Base-by-base conservation (phyloP, 2,888 invertebrate species). In the Diarsia mendica region DNA sequence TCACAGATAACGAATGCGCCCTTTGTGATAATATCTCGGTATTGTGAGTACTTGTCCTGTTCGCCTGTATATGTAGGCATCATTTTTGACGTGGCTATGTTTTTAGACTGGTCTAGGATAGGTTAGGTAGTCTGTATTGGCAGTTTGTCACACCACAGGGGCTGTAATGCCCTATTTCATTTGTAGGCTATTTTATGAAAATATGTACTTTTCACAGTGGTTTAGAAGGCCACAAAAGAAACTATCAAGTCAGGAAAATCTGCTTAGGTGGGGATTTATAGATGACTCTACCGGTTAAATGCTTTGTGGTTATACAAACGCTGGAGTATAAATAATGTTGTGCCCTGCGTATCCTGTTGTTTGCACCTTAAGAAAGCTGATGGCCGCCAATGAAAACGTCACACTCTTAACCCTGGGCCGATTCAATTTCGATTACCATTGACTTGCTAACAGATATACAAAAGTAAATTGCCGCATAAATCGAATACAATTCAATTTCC, bases 11-110 rank as follows among this genome's bases (percentile, higher is more conserved):
- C 90, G 86, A 90, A 91, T 88, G 87, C 84, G 87, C 86, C 88
- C 89, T 91, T 92, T 90, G 90, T 88, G 92, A 92, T 92, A 91
- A 86, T 82, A 91, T 92, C 91, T 85, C 71, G 72, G 76, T 78
- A 77, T 73, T 73, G 72, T 78, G 75, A 74, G 80, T 76, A 72
- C 74, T 84, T 77, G 76, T 65, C 61, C 74, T 64, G 64, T 67
- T 69, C 53, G 73, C 75, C 60, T 53, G 66, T 65, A 60, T 79
- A 49, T 66, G 46, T 65, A 67, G 67, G 67, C 49, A 63, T 72
- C 66, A 53, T 85, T 82, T 83, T 74, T 77, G 58, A 68, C 39
- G 8, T 49, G 18, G 18, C 70, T 11, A 63, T 71, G 63, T 67
- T 60, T 75, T 72, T 55, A 51, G 20, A 46, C 23, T 66, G 8